phyloP scores from a whole-genome alignment of 2,113 vertebrate species.

The Deroptyus accipitrinus region DNA sequence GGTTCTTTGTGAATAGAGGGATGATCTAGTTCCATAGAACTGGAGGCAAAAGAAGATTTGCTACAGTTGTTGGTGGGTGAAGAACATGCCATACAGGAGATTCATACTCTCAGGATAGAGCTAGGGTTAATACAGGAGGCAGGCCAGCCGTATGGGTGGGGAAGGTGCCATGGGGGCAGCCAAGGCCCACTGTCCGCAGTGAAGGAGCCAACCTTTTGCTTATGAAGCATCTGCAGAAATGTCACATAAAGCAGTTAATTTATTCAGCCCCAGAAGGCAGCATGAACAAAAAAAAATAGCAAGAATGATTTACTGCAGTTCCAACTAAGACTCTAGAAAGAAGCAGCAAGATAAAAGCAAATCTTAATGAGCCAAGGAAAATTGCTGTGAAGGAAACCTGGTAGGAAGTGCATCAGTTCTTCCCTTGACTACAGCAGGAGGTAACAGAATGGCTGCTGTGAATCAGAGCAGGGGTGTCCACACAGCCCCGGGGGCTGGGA shows the following conservation, averaged over 20 bases:
- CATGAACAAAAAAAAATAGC: not conserved
- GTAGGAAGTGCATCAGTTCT: not conserved
- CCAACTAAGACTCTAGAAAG: not conserved
- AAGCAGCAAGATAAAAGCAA: not conserved
- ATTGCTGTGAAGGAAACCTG: not conserved
- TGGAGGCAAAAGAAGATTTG: not conserved
- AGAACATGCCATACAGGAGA: accelerated
- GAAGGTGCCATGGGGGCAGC: not conserved
- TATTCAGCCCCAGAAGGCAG: not conserved
- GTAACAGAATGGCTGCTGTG: not conserved
- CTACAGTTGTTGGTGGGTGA: not conserved
- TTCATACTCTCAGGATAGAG: not conserved
- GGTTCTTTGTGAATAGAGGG: not conserved
- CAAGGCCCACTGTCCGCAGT: accelerated
- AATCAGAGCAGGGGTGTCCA: not conserved
- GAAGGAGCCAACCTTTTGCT: not conserved
- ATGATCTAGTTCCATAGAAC: not conserved
- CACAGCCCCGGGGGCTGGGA: accelerated
- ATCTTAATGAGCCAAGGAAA: not conserved
- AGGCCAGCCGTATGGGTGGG: not conserved
- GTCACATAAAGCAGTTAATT: not conserved
- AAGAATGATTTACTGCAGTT: not conserved
- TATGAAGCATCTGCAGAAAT: not conserved
- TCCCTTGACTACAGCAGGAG: not conserved
- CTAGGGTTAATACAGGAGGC: not conserved